Evolutionary conservation across 2,113 vertebrate genomes (phyloP).

Genomic region (Aldabrachelys gigantea): DNA sequence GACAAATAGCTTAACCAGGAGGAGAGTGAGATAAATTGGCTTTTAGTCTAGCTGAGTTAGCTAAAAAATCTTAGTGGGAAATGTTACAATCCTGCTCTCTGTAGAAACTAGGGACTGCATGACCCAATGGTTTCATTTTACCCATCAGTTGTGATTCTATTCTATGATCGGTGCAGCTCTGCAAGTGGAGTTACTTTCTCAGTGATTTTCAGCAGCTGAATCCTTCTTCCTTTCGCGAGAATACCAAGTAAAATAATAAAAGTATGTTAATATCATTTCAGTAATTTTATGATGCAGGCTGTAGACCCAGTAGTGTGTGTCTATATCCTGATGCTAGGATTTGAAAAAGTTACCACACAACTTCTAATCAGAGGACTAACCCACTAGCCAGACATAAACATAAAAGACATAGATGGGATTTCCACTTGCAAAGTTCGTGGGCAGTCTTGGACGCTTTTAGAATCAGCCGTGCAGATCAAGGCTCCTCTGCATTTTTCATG

Average conservation of each 20-base stretch:
- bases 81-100: not conserved
- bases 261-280: not conserved
- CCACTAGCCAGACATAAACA: not conserved
- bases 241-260: not conserved
- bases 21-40: not conserved
- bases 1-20: not conserved
- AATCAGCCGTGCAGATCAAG: not conserved
- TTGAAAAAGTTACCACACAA: not conserved
- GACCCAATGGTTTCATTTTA: slow-evolving; percentile 28
- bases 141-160: slow-evolving; percentile 18
- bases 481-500: not conserved
- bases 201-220: slow-evolving; percentile 25
- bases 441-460: fast-evolving
- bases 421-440: not conserved
- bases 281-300: not conserved
- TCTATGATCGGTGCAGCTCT: not conserved
- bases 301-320: not conserved
- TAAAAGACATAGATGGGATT: not conserved
- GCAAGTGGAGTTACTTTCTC: slow-evolving; percentile 8
- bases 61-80: not conserved
- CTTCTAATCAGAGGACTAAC: not conserved
- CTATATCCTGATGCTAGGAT: not conserved
- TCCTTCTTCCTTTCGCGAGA: not conserved
- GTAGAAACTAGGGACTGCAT: slow-evolving; percentile 18
- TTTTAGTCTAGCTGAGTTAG: not conserved